Percentiles rank a stretch among this genome's conserved stretches.
Conservation (phyloP, 2,113 vertebrate genomes). For the Antennarius striatus region DNA sequence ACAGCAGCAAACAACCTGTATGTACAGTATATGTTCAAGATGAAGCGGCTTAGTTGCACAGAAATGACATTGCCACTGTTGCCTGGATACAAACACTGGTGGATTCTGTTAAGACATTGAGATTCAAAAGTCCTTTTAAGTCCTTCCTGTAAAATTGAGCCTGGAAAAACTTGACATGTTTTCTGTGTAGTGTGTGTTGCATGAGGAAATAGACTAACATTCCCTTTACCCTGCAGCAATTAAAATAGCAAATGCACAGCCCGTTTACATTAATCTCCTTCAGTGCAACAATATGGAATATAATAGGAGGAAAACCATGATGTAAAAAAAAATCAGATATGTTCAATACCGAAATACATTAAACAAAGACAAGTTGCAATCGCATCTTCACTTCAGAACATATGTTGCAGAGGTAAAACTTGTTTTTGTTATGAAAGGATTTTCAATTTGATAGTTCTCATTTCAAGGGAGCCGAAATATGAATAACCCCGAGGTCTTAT, state of each 20-base stretch:
- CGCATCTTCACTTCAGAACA: conserved; percentile 16
- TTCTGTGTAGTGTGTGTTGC: not conserved
- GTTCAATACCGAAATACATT: conserved; percentile 13
- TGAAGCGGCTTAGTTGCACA: conserved; percentile 34
- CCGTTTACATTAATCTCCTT: conserved; percentile 17
- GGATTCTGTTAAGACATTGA: conserved; percentile 32
- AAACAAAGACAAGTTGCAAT: conserved; percentile 24
- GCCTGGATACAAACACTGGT: conserved; percentile 53
- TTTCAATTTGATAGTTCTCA: conserved; percentile 33
- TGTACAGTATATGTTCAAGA: conserved; percentile 24
- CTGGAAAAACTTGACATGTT: conserved; percentile 19
- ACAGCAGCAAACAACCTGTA: conserved; percentile 8
- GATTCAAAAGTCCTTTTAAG: conserved; percentile 45
- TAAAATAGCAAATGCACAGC: not conserved
- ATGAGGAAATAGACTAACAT: conserved; percentile 6
- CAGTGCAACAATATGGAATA: conserved; percentile 2
- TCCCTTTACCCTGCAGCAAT: conserved; percentile 8
- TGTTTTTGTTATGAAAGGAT: conserved; percentile 21
- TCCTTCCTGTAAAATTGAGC: conserved; percentile 33
- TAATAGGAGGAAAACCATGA: not conserved
- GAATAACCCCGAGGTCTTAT: conserved; percentile 30
- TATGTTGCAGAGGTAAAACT: conserved; percentile 8
- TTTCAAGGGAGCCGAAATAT: conserved; percentile 40
- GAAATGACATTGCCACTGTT: conserved; percentile 55
- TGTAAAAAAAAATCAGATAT: not conserved